A percentile compares a stretch with the other conserved stretches of the same genome.
Evolutionary conservation across 2,797 vertebrate genomes (phyloP).

Genomic region (Paratrypauchen microcephalus): DNA sequence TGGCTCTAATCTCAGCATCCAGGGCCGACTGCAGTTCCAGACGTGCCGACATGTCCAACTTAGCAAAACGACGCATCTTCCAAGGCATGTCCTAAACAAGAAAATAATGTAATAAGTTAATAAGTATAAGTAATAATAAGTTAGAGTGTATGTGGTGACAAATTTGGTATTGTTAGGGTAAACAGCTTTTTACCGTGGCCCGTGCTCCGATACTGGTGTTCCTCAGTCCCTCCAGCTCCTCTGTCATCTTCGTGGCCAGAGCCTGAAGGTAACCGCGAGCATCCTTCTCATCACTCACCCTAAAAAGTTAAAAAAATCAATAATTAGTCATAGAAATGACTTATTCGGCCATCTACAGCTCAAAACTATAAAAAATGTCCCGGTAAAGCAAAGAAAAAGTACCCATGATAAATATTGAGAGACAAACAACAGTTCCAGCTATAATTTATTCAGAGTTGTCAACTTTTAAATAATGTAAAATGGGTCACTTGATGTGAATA

Average conservation of each 20-base stretch:
- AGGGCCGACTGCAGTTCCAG: constrained; percentile 96
- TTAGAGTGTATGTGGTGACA: not conserved
- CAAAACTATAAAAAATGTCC: too few relatives aligned
- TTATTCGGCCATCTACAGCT: too few relatives aligned
- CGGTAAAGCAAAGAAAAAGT: too few relatives aligned
- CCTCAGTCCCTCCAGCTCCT: constrained; percentile 93
- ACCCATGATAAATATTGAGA: too few relatives aligned
- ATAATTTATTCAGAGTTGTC: not conserved
- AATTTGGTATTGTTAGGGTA: not conserved
- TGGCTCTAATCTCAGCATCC: constrained; percentile 96
- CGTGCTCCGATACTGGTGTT: constrained; percentile 93
- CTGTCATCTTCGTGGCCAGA: constrained; percentile 97
- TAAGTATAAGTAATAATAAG: not conserved
- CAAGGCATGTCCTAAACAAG: constrained; percentile 93
- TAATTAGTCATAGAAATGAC: too few relatives aligned
- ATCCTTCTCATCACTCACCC: constrained; percentile 99
- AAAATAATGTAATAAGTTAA: too few relatives aligned
- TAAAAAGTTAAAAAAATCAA: constrained; percentile 49
- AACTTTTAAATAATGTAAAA: not conserved
- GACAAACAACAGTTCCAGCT: too few relatives aligned
- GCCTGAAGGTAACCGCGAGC: constrained; percentile 97
- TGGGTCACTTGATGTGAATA: not conserved
- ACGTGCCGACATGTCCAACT: constrained; percentile 98
- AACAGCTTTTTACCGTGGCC: constrained; percentile 82
- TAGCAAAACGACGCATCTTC: constrained; percentile 98